Evolutionary conservation across 1,140 invertebrate genomes (phyloP).

Genomic region (Camponotus pennsylvanicus): DNA sequence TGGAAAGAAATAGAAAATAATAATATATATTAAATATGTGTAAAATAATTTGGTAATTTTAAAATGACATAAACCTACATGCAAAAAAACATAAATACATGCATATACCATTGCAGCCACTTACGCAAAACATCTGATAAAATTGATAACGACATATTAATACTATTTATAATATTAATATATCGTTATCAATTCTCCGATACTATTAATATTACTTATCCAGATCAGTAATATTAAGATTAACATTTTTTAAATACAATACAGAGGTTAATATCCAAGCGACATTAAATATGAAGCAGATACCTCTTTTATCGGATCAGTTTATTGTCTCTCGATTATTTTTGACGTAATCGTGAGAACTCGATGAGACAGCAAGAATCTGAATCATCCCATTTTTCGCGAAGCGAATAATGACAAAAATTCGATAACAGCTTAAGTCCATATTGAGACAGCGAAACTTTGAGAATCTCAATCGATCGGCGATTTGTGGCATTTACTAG

Average conservation of each 20-base stretch:
- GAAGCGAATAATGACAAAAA: not conserved
- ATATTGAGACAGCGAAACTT: not conserved
- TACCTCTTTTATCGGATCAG: constrained; percentile 28
- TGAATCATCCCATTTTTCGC: not conserved
- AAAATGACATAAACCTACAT: not conserved
- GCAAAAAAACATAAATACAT: not conserved
- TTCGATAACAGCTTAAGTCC: constrained; percentile 13
- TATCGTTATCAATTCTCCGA: too few relatives aligned
- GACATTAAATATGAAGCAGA: constrained; percentile 30
- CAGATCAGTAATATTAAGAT: not conserved
- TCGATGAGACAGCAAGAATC: not conserved
- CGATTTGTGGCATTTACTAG: constrained; percentile 16
- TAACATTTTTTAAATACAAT: not conserved
- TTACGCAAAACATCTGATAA: not conserved
- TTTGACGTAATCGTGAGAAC: constrained; percentile 30
- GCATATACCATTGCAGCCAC: too few relatives aligned
- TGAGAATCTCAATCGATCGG: constrained; percentile 33
- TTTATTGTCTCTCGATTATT: constrained; percentile 31
- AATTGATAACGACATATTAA: constrained; percentile 12
- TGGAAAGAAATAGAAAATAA: too few relatives aligned
- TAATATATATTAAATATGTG: too few relatives aligned
- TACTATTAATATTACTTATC: not conserved
- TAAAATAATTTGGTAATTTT: constrained; percentile 1
- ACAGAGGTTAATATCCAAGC: constrained; percentile 25
- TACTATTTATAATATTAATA: not conserved